Conservation (phyloP, 2,888 invertebrate species). For the Sarcophaga subvicina region DNA sequence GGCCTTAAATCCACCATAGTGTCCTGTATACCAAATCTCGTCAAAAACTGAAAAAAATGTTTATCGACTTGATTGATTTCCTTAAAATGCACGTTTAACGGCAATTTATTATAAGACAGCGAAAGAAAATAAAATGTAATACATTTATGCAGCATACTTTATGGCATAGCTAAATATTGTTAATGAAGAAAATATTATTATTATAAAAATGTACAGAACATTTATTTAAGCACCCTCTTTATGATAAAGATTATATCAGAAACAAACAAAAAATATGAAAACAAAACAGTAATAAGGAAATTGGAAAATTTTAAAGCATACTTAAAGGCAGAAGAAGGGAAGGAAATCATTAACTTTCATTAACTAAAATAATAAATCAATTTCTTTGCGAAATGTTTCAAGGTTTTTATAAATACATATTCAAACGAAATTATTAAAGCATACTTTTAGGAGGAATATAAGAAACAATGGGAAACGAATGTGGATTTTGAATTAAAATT, state of each 20-base stretch:
- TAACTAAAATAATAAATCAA: too few species aligned
- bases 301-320: not conserved
- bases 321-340: not conserved
- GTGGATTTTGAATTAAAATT: not conserved
- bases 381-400: too few species aligned
- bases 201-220: too few species aligned
- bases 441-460: not conserved
- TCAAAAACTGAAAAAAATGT: not conserved
- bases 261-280: not conserved
- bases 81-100: not conserved
- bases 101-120: not conserved
- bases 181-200: not conserved
- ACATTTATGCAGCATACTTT: not conserved
- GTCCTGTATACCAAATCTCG: too few species aligned
- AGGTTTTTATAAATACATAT: not conserved
- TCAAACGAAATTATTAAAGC: not conserved
- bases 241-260: not conserved
- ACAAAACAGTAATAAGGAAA: not conserved
- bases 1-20: too few species aligned
- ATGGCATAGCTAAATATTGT: not conserved
- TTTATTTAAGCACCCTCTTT: too few species aligned
- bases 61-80: not conserved
- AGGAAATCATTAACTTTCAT: not conserved
- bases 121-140: not conserved
- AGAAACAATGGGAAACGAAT: not conserved